Evolutionary conservation across 1,140 invertebrate species (phyloP).

Genomic region (Drosophila virilis): DNA sequence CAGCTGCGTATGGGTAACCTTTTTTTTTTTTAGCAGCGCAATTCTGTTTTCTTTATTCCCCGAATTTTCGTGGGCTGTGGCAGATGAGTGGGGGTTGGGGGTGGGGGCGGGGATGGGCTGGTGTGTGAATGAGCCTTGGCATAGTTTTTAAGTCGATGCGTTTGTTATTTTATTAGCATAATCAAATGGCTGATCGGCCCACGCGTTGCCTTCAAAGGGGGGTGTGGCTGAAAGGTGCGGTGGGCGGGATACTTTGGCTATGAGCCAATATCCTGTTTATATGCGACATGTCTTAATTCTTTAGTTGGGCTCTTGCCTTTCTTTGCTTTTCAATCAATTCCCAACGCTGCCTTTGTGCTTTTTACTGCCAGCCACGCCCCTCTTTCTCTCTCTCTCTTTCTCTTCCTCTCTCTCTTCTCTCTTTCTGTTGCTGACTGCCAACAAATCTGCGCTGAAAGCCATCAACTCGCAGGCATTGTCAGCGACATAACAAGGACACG

Average conservation of each 20-base stretch:
- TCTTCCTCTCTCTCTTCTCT: too few species aligned
- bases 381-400: too few species aligned
- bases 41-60: not conserved
- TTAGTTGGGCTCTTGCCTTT: constrained; percentile 52
- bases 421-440: constrained; percentile 14
- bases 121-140: constrained; percentile 56
- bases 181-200: constrained; percentile 60
- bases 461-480: constrained; percentile 77
- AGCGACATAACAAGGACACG: constrained; percentile 75
- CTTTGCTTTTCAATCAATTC: constrained; percentile 76
- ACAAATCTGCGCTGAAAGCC: constrained; percentile 74
- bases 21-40: not conserved
- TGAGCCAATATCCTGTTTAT: not conserved
- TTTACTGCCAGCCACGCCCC: constrained; percentile 51
- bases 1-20: not conserved
- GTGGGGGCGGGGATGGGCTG: constrained; percentile 11
- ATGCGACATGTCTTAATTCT: constrained; percentile 66
- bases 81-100: not conserved
- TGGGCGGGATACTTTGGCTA: not conserved
- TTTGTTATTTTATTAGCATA: constrained; percentile 82
- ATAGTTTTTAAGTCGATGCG: constrained; percentile 78
- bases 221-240: not conserved
- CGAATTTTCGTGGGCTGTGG: not conserved
- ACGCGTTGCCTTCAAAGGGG: not conserved
- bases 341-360: constrained; percentile 73